A percentile compares a stretch with the other conserved stretches of the same genome.
phyloP scores from a whole-genome alignment of 2,888 invertebrate genomes.

The Tachystola acroxantha region DNA sequence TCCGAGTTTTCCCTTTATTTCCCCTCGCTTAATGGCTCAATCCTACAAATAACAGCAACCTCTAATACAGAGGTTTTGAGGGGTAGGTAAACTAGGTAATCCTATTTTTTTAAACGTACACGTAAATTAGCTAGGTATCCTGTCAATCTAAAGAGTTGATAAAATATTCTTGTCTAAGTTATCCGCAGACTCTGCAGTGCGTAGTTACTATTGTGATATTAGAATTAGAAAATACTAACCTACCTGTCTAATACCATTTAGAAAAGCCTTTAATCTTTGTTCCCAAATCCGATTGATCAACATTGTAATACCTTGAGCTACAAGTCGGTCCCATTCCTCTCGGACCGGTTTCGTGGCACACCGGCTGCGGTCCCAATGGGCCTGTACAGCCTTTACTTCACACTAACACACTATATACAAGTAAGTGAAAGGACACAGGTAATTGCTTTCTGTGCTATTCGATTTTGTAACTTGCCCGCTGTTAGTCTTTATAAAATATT shows the following conservation, averaged over 20 bases:
- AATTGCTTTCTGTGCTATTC: constrained; percentile 64
- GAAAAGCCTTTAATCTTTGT: constrained; percentile 37
- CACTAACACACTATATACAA: constrained; percentile 38
- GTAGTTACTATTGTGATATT: too few relatives aligned
- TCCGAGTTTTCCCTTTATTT: too few relatives aligned
- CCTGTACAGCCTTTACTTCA: constrained; percentile 20
- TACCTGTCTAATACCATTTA: background rate
- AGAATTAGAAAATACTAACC: too few relatives aligned
- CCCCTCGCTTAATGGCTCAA: too few relatives aligned
- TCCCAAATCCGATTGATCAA: constrained; percentile 72
- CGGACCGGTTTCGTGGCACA: constrained; percentile 65
- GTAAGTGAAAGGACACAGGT: constrained; percentile 73
- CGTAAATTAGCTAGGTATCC: too few relatives aligned
- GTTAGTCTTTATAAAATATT: constrained; percentile 34
- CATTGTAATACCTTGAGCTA: constrained; percentile 66
- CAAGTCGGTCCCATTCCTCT: constrained; percentile 64
- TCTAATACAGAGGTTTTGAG: too few relatives aligned
- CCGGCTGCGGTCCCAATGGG: constrained; percentile 63
- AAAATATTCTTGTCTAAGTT: too few relatives aligned
- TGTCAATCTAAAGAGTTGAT: too few relatives aligned
- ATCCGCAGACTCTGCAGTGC: too few relatives aligned
- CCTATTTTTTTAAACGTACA: too few relatives aligned
- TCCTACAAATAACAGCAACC: too few relatives aligned
- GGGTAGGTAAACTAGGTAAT: too few relatives aligned
- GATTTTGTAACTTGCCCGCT: constrained; percentile 47